Base-by-base conservation (phyloP, 2,888 invertebrate genomes). In the Cyclophora albipunctata region DNA sequence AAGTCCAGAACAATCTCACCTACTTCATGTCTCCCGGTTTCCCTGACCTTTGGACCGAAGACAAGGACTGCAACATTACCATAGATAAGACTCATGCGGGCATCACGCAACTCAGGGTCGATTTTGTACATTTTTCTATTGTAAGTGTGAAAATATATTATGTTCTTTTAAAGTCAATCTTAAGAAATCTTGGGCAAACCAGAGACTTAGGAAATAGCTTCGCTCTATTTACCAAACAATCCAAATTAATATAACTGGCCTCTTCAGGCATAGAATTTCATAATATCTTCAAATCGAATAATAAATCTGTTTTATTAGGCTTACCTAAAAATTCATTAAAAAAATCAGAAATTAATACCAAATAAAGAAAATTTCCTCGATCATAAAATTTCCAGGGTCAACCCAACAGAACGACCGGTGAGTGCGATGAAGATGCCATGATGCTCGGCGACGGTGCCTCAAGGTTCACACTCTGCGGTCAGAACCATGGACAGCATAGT, bases 401-500 rank as follows among this genome's bases (percentile, higher is more conserved):
- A 71, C 96, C 96, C 0, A 95, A 96, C 70, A 86, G 95, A 49
- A 89, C 83, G 35, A 95, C 94, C 0, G 96, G 96, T 0, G 91
- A 92, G 41, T 96, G 96, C 63, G 94, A 95, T 60, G 93, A 93
- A 45, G 96, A 96, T 67, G 84, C 91, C 4, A 92, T 93, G 76
- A 77, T 88, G 2, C 73, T 94, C 20, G 92, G 91, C 0, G 92
- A 91, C 3, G 85, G 84, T 20, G 83, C 87, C 0, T 89, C 87
- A 47, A 90, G 90, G 49, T 89, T 95, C 58, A 91, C 89, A 7
- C 64, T 96, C 5, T 96, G 96, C 69, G 96, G 96, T 1, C 92
- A 94, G 70, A 96, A 96, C 70, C 95, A 93, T 67, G 95, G 95
- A 7, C 96, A 96, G 64, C 96, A 96, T 64, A 89, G 96, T 95